These are phyloP conservation scores for Phymatocera aterrima DNA, from an alignment of 2,888 invertebrate genomes.

Conservation along the genomic window DNA sequence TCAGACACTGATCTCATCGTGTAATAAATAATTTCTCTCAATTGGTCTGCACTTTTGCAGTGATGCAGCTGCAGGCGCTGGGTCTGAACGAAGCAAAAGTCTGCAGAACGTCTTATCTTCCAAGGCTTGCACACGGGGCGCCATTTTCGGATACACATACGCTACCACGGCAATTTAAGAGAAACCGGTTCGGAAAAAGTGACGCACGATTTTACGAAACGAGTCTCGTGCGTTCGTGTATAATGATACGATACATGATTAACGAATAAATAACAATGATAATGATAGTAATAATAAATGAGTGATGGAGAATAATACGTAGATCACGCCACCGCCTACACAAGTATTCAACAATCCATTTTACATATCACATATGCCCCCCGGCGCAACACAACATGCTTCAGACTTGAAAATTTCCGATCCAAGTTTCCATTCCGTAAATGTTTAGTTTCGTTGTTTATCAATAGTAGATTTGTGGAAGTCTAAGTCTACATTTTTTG, in stretches of 20 bases:
- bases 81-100: neutral
- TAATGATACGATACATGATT: neutral
- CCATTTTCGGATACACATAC: neutral
- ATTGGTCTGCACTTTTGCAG: neutral
- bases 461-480: neutral
- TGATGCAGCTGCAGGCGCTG: neutral
- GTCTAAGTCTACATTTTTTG: too few species aligned
- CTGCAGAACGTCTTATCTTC: neutral
- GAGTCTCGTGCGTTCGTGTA: conserved; percentile 13
- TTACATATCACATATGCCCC: neutral
- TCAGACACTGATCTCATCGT: neutral
- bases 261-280: neutral
- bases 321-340: neutral
- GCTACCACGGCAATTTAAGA: neutral
- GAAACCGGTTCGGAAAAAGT: conserved; percentile 8
- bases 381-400: neutral
- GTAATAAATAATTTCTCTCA: neutral
- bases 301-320: too few species aligned
- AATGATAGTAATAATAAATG: neutral
- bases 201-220: conserved; percentile 28
- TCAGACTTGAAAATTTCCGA: neutral
- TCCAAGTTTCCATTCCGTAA: neutral
- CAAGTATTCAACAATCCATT: neutral
- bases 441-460: neutral
- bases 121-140: neutral